Conservation (phyloP, 2,797 vertebrate genomes). For the Gila robusta region DNA sequence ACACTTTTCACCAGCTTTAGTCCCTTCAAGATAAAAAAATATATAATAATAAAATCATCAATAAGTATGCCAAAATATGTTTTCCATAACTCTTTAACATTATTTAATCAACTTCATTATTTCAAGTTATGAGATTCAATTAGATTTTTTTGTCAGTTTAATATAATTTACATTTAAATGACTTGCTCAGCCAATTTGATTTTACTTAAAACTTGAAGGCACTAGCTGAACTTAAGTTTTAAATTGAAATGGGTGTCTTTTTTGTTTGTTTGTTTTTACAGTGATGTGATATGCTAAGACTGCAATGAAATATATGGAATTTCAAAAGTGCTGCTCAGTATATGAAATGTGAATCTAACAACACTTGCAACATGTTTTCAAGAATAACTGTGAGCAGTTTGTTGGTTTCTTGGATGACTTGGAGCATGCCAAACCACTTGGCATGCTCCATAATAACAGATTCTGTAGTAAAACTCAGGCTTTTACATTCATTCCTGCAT, state of each 20-base stretch:
- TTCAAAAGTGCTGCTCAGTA: background rate
- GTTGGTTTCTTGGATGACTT: background rate
- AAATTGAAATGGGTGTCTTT: background rate
- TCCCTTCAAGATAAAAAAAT: background rate
- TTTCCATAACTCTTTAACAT: background rate
- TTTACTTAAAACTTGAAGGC: no score
- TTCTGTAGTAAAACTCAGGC: constrained; percentile 24
- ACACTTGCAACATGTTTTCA: background rate
- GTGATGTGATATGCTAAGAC: background rate
- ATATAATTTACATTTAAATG: no score
- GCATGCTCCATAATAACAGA: constrained; percentile 1
- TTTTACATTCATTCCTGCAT: constrained; percentile 28
- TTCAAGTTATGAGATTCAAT: background rate
- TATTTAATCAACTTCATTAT: background rate
- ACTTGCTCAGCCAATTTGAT: no score
- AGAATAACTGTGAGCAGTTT: background rate
- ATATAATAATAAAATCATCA: background rate
- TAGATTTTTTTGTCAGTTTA: background rate
- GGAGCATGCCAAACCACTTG: background rate
- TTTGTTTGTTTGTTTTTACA: no score
- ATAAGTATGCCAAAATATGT: background rate
- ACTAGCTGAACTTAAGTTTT: no score
- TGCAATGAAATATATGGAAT: background rate
- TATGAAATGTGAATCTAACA: constrained; percentile 2
- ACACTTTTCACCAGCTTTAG: background rate